phyloP scores from a whole-genome alignment of 2,888 invertebrate species.

The Papilio elwesi region DNA sequence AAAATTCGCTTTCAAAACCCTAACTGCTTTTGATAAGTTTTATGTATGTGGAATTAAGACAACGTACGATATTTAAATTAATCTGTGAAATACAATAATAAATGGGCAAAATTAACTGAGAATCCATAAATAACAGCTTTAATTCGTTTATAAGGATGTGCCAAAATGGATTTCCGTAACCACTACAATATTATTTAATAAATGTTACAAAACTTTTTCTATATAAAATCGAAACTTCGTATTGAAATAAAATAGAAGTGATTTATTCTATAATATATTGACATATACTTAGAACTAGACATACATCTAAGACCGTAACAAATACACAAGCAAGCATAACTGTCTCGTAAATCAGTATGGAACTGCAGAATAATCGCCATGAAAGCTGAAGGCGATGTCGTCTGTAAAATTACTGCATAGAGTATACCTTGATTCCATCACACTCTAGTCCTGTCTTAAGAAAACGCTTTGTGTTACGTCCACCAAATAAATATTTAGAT shows the following conservation, averaged over 20 bases:
- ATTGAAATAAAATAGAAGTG: no score
- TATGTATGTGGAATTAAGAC: neutral
- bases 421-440: no score
- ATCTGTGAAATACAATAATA: neutral
- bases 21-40: no score
- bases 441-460: neutral
- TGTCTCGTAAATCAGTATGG: neutral
- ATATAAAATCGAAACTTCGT: no score
- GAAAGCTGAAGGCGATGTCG: neutral
- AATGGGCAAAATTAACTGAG: neutral
- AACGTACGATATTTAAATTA: neutral
- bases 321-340: neutral
- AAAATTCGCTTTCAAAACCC: no score
- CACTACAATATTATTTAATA: neutral
- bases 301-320: no score
- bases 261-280: no score
- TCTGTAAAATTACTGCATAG: no score
- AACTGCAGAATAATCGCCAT: conserved; percentile 4
- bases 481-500: conserved; percentile 5
- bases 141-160: neutral
- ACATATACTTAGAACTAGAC: no score
- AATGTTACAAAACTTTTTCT: no score
- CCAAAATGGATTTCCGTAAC: neutral
- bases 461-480: neutral
- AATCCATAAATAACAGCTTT: no score